Evolutionary conservation across 2,888 invertebrate genomes (phyloP).

Genomic region (Polylopha cassiicola): DNA sequence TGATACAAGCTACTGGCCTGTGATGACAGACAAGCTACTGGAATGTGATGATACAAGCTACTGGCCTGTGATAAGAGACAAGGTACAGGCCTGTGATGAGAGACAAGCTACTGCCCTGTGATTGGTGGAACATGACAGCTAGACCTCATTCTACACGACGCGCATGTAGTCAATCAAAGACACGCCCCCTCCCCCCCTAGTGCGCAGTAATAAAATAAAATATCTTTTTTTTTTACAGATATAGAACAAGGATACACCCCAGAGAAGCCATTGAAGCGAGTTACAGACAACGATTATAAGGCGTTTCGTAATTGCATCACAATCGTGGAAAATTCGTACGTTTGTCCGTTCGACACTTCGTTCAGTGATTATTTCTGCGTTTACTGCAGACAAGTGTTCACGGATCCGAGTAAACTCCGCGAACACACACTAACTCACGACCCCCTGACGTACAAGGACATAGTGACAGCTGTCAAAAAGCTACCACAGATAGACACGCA

Average conservation of each 20-base stretch:
- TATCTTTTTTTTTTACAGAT: conserved; percentile 14
- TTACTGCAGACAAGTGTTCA: conserved; percentile 50
- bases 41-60: too few species aligned
- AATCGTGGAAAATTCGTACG: conserved; percentile 54
- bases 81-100: too few species aligned
- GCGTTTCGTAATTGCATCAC: conserved; percentile 41
- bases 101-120: too few species aligned
- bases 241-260: conserved; percentile 4
- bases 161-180: too few species aligned
- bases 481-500: conserved; percentile 48
- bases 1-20: too few species aligned
- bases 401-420: conserved; percentile 49
- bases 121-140: too few species aligned
- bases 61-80: too few species aligned
- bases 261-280: conserved; percentile 15
- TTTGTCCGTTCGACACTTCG: conserved; percentile 56
- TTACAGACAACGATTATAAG: conserved; percentile 38
- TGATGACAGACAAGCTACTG: too few species aligned
- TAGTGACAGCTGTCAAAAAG: conserved; percentile 40
- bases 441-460: conserved; percentile 42
- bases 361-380: conserved; percentile 58
- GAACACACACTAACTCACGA: conserved; percentile 55
- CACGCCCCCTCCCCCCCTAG: too few species aligned
- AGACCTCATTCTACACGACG: too few species aligned
- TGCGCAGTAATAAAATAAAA: too few species aligned